Percentiles rank a stretch among this genome's conserved stretches.
These are phyloP conservation scores for Chironomus tepperi DNA, from an alignment of 1,140 invertebrate species.

Conservation along the genomic window DNA sequence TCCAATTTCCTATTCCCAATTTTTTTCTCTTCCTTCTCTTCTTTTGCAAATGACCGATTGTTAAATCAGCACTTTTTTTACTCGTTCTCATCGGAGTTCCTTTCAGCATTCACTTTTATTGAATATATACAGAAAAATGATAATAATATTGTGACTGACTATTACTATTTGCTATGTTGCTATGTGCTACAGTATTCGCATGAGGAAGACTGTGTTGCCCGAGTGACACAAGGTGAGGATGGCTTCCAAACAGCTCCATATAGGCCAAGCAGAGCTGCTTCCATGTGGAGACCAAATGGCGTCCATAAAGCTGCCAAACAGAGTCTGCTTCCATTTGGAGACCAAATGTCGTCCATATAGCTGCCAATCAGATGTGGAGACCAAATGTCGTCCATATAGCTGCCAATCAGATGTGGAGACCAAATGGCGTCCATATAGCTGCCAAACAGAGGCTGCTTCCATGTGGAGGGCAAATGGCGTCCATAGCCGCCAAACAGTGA, in stretches of 20 bases:
- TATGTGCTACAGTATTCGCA: background rate
- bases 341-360: no score
- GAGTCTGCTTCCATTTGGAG: background rate
- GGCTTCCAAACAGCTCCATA: no score
- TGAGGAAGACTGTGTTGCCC: no score
- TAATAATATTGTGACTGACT: background rate
- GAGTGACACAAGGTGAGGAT: no score
- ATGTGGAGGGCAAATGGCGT: no score
- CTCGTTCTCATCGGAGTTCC: background rate
- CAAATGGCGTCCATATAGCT: no score
- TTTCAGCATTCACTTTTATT: background rate
- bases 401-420: no score
- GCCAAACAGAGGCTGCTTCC: no score
- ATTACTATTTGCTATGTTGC: background rate
- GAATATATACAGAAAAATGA: background rate
- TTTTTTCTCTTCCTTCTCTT: background rate
- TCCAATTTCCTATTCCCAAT: background rate
- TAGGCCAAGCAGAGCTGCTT: no score
- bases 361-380: no score
- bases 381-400: no score
- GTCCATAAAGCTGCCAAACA: background rate
- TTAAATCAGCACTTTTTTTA: slow-evolving; percentile 7
- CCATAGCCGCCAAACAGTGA: no score
- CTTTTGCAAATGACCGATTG: background rate
- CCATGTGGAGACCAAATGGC: background rate